Base-by-base conservation (phyloP, 30 jellyfish, hydroid and myxozoan genomes). In the Nemopilema nomurai region DNA sequence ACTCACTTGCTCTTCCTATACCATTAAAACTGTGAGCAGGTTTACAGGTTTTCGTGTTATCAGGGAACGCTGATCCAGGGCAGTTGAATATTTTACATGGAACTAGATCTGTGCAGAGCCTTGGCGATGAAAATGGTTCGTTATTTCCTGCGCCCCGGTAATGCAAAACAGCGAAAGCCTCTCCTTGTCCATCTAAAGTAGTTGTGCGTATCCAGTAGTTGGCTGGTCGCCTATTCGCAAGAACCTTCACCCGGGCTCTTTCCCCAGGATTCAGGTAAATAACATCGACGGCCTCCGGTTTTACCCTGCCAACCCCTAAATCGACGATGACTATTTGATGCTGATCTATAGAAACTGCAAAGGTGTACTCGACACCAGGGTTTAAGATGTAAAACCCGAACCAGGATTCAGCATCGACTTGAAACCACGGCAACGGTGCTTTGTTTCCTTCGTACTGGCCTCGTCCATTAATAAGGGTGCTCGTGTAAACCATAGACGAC, bases 241-340 rank as follows among this genome's bases (percentile, higher is more conserved):
- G 51, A 8, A 90, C 27, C 51, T 69, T 62, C n/a, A 90, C 85
- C 30, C 68, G 88, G 24, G 74, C 90, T 41, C 97, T 67, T 68
- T 91, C 97, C 24, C 97, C 97, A 0, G 97, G 97, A 74, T 91
- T 91, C 62, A 91, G 65, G 77, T 85, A 85, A 27, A 91, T 41
- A 18, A 90, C 57, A 33, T 80, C 92, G 22, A 85, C 96, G 22
- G 87, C 69, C 76, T 33, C 62, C 8, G 97, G 97, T 74, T 91
- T 69, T 8, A 91, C 77, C 13, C 70, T 92, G 0, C 84, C 78
- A 17, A 81, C 89, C 32, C 86, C 97, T 13, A 94, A 79, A 9
- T 85, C 87, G 7, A 73, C 81, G 9, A 91, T 65, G 49, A 20
- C 71, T 62, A 91, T 23, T 49, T 74, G 65, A 77, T 91, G 97